Evolutionary conservation across 2,797 vertebrate species (phyloP).

Genomic region (Manis pentadactyla): DNA sequence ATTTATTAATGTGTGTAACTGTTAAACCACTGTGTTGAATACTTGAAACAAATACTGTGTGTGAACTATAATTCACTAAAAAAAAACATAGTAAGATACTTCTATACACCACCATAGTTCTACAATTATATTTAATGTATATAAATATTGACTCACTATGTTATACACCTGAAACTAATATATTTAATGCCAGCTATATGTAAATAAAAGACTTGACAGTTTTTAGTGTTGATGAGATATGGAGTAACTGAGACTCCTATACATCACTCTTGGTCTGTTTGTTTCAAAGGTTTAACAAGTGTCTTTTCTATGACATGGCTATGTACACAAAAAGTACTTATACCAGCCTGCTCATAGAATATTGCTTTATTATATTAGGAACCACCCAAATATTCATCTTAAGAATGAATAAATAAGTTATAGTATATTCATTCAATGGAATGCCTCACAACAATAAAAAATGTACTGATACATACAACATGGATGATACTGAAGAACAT

Average conservation of each 20-base stretch:
- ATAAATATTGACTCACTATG: neutral
- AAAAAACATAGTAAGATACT: no score
- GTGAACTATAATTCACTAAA: no score
- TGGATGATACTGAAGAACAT: neutral
- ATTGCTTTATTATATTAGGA: neutral
- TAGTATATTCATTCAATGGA: no score
- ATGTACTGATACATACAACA: neutral
- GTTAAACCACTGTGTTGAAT: no score
- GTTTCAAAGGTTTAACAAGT: neutral
- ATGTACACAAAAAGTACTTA: neutral
- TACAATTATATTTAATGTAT: no score
- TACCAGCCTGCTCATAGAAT: neutral
- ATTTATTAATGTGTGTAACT: no score
- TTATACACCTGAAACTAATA: neutral
- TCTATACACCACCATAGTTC: no score
- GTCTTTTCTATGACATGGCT: neutral
- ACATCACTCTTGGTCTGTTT: neutral
- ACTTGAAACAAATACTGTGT: no score
- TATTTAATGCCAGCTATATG: neutral
- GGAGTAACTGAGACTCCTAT: neutral
- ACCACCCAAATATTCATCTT: neutral
- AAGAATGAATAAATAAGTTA: neutral
- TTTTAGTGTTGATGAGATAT: neutral
- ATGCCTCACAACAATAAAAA: neutral
- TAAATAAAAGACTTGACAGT: neutral